Conservation (phyloP, 2,113 vertebrate genomes). For the Sprattus sprattus region DNA sequence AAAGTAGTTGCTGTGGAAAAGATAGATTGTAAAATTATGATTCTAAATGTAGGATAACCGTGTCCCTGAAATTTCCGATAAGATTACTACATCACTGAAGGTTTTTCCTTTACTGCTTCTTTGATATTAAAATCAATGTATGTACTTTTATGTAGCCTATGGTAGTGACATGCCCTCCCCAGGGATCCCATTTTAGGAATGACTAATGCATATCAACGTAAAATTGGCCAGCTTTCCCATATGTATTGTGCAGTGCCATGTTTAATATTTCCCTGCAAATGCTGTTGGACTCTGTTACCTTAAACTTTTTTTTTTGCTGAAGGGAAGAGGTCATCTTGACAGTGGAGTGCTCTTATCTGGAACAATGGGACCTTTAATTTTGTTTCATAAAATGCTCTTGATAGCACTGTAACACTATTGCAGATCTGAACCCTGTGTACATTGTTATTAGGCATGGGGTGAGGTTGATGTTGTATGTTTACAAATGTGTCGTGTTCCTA, state of each 20-base stretch:
- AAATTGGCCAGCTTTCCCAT: slow-evolving; percentile 33
- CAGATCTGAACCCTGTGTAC: neutral
- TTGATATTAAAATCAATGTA: slow-evolving; percentile 37
- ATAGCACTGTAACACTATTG: slow-evolving; percentile 19
- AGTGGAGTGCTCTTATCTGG: slow-evolving; percentile 1
- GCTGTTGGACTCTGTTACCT: slow-evolving; percentile 21
- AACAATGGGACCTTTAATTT: neutral
- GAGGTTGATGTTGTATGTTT: slow-evolving; percentile 14
- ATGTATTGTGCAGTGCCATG: slow-evolving; percentile 38
- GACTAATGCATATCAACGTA: slow-evolving; percentile 23
- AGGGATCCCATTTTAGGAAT: slow-evolving; percentile 16
- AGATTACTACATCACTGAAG: slow-evolving; percentile 46
- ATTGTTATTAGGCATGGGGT: neutral
- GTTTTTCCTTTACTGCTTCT: slow-evolving; percentile 47
- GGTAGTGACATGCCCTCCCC: slow-evolving; percentile 9
- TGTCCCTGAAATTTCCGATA: slow-evolving; percentile 24
- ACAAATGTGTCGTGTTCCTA: slow-evolving; percentile 16
- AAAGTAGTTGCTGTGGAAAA: slow-evolving; percentile 47
- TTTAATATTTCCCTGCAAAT: slow-evolving; percentile 22
- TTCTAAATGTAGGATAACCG: slow-evolving; percentile 47
- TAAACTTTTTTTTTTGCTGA: slow-evolving; percentile 25
- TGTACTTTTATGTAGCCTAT: slow-evolving; percentile 32
- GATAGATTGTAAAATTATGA: slow-evolving; percentile 33
- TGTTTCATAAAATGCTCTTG: slow-evolving; percentile 12
- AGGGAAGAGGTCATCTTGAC: neutral